Evolutionary conservation across 1,140 invertebrate genomes (phyloP).

Genomic region (Delia radicum): DNA sequence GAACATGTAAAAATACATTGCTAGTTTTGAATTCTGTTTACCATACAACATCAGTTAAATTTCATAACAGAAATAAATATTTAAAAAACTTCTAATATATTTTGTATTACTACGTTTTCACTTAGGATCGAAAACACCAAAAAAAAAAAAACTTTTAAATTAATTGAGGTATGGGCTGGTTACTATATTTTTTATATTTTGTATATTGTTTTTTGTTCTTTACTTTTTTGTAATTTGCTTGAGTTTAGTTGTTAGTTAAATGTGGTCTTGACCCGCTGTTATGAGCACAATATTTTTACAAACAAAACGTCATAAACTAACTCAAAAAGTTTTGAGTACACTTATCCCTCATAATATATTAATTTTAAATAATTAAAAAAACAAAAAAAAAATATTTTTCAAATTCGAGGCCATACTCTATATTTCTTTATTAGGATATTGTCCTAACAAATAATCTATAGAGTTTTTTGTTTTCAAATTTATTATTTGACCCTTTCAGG

Average conservation of each 20-base stretch:
- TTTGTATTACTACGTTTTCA: not conserved
- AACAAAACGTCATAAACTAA: conserved; percentile 13
- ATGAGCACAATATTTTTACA: not conserved
- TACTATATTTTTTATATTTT: not conserved
- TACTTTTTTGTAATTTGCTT: not conserved
- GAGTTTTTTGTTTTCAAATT: too few relatives aligned
- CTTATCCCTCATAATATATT: too few relatives aligned
- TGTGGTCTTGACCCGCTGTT: conserved; percentile 10
- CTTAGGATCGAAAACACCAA: not conserved
- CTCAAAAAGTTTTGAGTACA: not conserved
- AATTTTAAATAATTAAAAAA: conserved; percentile 8
- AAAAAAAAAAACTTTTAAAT: not conserved
- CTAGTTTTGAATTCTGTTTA: too few relatives aligned
- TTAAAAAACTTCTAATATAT: too few relatives aligned
- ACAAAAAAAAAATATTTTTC: not conserved
- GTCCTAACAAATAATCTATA: too few relatives aligned
- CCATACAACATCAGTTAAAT: too few relatives aligned
- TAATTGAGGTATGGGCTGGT: conserved; percentile 2
- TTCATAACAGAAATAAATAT: too few relatives aligned
- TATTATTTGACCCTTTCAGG: too few relatives aligned
- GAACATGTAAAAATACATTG: too few relatives aligned
- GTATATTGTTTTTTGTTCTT: not conserved
- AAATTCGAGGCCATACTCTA: too few relatives aligned
- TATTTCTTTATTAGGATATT: too few relatives aligned
- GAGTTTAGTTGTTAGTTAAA: not conserved